Conservation (phyloP, 2,797 vertebrate genomes). For the Gymnoscopelus microlampas region DNA sequence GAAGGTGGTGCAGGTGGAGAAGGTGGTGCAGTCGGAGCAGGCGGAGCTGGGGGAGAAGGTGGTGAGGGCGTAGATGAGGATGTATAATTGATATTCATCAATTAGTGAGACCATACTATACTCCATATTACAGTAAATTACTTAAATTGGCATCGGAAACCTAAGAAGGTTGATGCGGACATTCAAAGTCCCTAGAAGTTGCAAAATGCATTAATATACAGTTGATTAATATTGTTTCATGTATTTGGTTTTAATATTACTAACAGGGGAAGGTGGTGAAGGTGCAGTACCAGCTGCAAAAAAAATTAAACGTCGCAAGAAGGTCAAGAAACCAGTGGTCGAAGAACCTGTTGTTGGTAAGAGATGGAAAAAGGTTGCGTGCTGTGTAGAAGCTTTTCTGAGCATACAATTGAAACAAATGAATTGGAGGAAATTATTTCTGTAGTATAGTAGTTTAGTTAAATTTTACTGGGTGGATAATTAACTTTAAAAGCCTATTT, state of each 20-base stretch:
- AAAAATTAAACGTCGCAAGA: conserved; percentile 54
- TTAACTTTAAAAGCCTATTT: no score
- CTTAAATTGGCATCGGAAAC: not conserved
- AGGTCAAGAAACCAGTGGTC: conserved; percentile 43
- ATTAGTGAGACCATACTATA: not conserved
- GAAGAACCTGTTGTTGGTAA: conserved; percentile 73
- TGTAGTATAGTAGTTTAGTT: no score
- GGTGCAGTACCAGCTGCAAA: conserved; percentile 44
- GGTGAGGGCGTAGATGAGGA: not conserved
- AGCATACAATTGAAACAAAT: conserved; percentile 12
- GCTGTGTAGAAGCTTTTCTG: conserved; percentile 14
- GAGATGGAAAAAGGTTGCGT: conserved; percentile 56
- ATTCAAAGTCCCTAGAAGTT: not conserved
- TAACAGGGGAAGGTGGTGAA: conserved; percentile 65
- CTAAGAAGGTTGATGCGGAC: no score
- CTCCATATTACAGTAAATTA: not conserved
- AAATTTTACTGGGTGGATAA: no score
- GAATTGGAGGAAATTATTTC: no score
- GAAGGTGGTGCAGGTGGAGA: not conserved
- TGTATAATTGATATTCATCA: not conserved
- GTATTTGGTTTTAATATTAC: conserved; percentile 51
- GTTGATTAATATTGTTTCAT: conserved; percentile 8
- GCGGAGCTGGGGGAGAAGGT: not conserved
- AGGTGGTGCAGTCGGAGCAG: not conserved
- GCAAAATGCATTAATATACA: not conserved